Evolutionary conservation across 2,888 invertebrate species (phyloP), one percentile per base, ranked within the genome.

Genomic region (Hermodice carunculata): DNA sequence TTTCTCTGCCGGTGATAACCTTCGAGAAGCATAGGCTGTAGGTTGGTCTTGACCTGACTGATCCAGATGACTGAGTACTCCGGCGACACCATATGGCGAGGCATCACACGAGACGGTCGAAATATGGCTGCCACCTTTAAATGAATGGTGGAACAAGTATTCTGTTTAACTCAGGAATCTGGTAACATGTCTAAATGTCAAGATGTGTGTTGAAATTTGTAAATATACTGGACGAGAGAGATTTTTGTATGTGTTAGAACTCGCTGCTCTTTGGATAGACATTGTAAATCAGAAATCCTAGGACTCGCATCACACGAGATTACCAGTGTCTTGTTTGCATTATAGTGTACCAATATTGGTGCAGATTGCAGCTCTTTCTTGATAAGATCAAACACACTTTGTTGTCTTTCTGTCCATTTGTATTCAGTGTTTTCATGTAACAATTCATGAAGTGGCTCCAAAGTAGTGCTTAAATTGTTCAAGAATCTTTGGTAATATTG

Each of bases 1-100:
- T 76, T 74, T 37, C 67, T 85, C 81, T 73, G 75, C 83, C 85
- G 75, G 79, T 76, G 67, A 71, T 65, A 87, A 82, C 61, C 85
- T 83, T 11, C 77, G 77, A 51, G 83, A 86, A 0, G 84, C 86
- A 69, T 82, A 86, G 1, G 78, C 76, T 32, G 87, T 85, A 2
- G 87, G 86, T 67, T 78, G 65, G 63, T 86, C 85, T n/a, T n/a
- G n/a, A 22, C 81, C 82, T 71, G 80, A 37, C 77, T 76, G 65
- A 75, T 85, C 70, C 19, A 32, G 5, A 31, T 52, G 52, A 3
- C 19, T 32, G 17, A 52, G 14, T 19, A 84, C 83, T 1, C 83
- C 81, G 24, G 80, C 81, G 29, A 82, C 57, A 22, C 82, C 83
- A 22, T 62, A 62, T 11, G 78, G 78, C 6, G 78, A 80, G 0